These are phyloP conservation scores for Spinibarbus caldwelli DNA, from an alignment of 2,797 vertebrate genomes.

Conservation along the genomic window DNA sequence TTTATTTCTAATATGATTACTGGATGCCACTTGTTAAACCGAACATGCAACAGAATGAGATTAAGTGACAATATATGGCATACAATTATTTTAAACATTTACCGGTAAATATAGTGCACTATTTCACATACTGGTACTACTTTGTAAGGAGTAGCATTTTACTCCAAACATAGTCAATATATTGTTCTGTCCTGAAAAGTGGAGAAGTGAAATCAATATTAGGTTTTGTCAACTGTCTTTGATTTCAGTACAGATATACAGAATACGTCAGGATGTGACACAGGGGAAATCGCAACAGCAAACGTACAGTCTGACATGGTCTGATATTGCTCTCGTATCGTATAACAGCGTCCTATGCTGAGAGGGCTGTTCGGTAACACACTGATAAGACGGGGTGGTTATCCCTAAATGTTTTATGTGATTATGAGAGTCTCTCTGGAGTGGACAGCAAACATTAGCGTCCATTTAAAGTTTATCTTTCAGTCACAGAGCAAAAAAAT, in stretches of 20 bases:
- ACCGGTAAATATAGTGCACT: not conserved
- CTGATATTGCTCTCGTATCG: not conserved
- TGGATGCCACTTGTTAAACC: not conserved
- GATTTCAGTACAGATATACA: slow-evolving; percentile 8
- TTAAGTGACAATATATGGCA: not conserved
- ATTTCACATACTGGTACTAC: not conserved
- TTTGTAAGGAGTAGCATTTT: not conserved
- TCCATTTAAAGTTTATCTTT: slow-evolving; percentile 10
- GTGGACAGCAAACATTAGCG: not conserved
- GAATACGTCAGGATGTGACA: not conserved
- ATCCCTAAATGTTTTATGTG: slow-evolving; percentile 7
- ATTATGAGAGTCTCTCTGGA: slow-evolving; percentile 7
- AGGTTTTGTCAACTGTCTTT: not conserved
- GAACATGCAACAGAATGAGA: not conserved
- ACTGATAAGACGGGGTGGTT: not conserved
- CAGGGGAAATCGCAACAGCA: not conserved
- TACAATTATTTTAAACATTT: not conserved
- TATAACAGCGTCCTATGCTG: not conserved
- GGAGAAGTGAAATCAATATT: not conserved
- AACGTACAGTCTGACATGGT: not conserved
- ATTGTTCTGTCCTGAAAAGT: not conserved
- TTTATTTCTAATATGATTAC: not conserved
- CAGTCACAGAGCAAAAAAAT: not conserved
- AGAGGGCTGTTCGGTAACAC: not conserved
- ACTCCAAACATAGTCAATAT: not conserved